These are phyloP conservation scores for Stegastes partitus DNA, from an alignment of 2,113 vertebrate genomes.

Conservation along the genomic window DNA sequence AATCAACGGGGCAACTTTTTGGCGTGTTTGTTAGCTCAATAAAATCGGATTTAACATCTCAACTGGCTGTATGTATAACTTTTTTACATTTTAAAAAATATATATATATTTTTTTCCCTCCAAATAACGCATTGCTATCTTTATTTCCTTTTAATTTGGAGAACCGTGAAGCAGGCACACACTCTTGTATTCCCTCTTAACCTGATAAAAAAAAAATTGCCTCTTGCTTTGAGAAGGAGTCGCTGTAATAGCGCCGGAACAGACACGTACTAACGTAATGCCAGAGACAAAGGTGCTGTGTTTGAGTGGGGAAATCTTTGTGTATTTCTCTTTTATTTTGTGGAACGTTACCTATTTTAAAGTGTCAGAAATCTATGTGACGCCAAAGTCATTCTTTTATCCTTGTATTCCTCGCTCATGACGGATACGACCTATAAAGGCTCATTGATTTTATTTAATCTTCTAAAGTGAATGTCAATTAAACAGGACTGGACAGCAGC, in stretches of 20 bases:
- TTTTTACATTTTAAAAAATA: too few species aligned
- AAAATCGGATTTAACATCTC: background rate
- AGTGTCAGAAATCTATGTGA: background rate
- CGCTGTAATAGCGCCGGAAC: background rate
- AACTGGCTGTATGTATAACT: background rate
- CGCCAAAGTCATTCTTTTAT: background rate
- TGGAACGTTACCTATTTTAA: background rate
- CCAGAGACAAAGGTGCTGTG: background rate
- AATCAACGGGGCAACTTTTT: too few species aligned
- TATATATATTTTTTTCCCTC: background rate
- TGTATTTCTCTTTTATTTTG: background rate
- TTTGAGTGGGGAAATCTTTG: background rate
- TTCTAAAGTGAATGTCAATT: background rate
- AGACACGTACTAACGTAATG: background rate
- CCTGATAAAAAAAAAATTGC: conserved; percentile 24
- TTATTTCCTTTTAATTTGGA: conserved; percentile 17
- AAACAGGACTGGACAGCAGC: conserved; percentile 7
- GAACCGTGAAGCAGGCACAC: conserved; percentile 25
- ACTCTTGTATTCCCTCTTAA: background rate
- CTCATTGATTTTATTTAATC: background rate
- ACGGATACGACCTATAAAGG: background rate
- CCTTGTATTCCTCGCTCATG: background rate
- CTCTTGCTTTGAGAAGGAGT: conserved; percentile 9
- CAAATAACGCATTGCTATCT: background rate
- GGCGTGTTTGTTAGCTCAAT: background rate